Evolutionary conservation across 2,113 vertebrate genomes (phyloP).

Genomic region (Pedionomus torquatus): DNA sequence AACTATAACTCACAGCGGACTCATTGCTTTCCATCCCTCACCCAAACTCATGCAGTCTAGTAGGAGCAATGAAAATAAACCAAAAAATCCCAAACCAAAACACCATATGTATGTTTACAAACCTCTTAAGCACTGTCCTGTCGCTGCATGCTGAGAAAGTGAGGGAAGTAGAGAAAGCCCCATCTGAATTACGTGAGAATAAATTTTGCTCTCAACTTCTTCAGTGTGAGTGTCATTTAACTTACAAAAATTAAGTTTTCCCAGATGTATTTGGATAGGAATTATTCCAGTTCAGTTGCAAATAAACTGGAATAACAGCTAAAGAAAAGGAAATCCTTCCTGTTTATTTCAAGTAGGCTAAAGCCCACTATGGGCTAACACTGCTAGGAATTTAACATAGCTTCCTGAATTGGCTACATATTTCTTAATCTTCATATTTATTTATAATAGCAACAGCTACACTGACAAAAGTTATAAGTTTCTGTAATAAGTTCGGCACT

Average conservation of each 20-base stretch:
- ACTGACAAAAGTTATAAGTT: not conserved
- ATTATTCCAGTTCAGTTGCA: not conserved
- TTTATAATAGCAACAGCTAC: not conserved
- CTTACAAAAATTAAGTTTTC: not conserved
- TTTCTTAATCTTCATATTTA: not conserved
- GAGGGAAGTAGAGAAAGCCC: not conserved
- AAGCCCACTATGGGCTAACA: not conserved
- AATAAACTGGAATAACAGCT: constrained; percentile 8
- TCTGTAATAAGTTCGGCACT: not conserved
- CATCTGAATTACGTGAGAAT: not conserved
- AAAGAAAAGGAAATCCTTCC: constrained; percentile 46
- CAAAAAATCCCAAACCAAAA: not conserved
- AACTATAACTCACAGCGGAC: not conserved
- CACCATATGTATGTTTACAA: not conserved
- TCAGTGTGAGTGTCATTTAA: not conserved
- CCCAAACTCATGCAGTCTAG: not conserved
- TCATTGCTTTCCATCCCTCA: not conserved
- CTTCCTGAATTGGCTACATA: constrained; percentile 15
- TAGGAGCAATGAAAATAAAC: not conserved
- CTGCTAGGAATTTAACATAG: not conserved
- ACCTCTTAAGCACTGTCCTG: not conserved
- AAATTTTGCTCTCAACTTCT: not conserved
- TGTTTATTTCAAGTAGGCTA: not conserved
- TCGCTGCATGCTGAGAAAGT: not conserved
- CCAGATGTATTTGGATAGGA: not conserved